Evolutionary conservation across 2,113 vertebrate genomes (phyloP).

Genomic region (Colossoma macropomum): DNA sequence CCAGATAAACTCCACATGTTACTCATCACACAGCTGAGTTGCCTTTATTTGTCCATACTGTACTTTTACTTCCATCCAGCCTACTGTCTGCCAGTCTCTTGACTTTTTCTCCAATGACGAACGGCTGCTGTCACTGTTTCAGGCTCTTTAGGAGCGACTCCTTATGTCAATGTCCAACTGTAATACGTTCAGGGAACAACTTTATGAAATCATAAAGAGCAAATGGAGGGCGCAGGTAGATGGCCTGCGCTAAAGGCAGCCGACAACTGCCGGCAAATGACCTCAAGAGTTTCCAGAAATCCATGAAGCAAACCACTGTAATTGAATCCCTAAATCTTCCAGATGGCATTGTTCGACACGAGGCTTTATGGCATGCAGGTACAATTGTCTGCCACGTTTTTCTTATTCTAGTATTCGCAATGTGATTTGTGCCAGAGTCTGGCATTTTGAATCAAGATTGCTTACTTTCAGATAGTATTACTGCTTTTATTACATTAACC

Average conservation of each 20-base stretch:
- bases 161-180: conserved; percentile 44
- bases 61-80: background rate
- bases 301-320: conserved; percentile 15
- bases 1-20: too few species aligned
- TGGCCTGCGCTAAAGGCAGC: conserved; percentile 11
- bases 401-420: conserved; percentile 36
- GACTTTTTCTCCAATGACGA: conserved; percentile 30
- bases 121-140: conserved; percentile 28
- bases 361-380: conserved; percentile 21
- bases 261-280: conserved; percentile 31
- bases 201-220: conserved; percentile 55
- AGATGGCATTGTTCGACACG: background rate
- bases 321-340: conserved; percentile 34
- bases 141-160: conserved; percentile 31
- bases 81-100: conserved; percentile 30
- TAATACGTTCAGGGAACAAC: conserved; percentile 44
- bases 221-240: conserved; percentile 46
- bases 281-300: conserved; percentile 48
- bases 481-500: background rate
- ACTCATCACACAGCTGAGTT: too few species aligned
- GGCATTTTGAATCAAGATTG: conserved; percentile 28
- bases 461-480: conserved; percentile 26
- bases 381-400: conserved; percentile 39
- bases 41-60: background rate
- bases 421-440: conserved; percentile 24